Conservation (phyloP, 2,113 vertebrate genomes). For the Daboia siamensis region DNA sequence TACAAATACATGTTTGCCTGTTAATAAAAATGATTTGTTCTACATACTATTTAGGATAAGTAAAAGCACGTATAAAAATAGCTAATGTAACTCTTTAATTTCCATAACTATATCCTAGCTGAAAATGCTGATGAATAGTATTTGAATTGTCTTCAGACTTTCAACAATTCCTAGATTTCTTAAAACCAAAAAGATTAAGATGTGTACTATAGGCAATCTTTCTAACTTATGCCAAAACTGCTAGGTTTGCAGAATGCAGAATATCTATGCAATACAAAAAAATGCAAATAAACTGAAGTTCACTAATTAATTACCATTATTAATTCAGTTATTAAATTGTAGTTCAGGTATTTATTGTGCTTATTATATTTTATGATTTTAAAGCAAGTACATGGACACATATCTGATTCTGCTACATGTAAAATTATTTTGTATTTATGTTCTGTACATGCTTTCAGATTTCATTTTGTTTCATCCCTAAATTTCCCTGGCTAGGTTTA, state of each 20-base stretch:
- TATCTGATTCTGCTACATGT: background rate
- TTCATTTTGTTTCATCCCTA: background rate
- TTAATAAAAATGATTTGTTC: background rate
- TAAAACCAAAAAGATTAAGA: background rate
- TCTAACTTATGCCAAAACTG: background rate
- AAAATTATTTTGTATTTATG: background rate
- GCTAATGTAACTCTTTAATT: background rate
- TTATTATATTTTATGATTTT: background rate
- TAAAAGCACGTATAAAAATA: background rate
- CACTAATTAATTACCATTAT: background rate
- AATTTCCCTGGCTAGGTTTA: background rate
- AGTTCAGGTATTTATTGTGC: background rate
- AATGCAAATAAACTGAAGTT: background rate
- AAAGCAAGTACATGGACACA: background rate
- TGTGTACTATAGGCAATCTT: background rate
- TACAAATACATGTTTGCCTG: background rate
- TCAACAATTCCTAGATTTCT: background rate
- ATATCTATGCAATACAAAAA: background rate
- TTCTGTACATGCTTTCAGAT: background rate
- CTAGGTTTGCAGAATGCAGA: background rate
- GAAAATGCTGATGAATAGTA: background rate
- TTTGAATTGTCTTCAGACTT: background rate
- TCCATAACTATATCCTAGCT: background rate
- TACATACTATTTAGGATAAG: background rate
- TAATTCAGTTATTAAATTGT: background rate